Base-by-base conservation (phyloP, 2,797 vertebrate genomes). In the Lates japonicus region DNA sequence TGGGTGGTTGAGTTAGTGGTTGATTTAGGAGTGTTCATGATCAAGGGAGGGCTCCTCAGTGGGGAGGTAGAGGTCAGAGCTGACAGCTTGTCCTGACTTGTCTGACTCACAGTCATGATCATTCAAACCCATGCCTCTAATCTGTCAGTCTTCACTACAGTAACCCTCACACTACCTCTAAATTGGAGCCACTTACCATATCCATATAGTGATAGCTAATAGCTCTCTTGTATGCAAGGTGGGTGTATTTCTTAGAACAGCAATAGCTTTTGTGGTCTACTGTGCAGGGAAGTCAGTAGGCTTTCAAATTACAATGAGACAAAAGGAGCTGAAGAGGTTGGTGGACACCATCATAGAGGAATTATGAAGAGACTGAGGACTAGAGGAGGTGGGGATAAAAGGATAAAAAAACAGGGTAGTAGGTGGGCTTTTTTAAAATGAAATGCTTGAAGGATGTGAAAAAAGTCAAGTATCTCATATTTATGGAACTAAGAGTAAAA, bases 231-330 rank as follows among this genome's bases (percentile, higher is more conserved):
- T 71, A 79, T 79, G 73, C 48, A 73, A 72, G 31, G 79, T 85
- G 72, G 82, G 77, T 64, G 76, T 64, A 60, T 74, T 83, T 85
- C 69, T 84, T 61, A 44, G 49, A 78, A 68, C 13, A 35, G 44
- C 12, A 29, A 9, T 46, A 42, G 78, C 60, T 86, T 84, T 84
- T 82, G 49, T 82, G 58, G 39, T 81, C 55, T 48, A 17, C 76
- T 79, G 29, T 70, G 59, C 1, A 2, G 49, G 68, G 55, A 81
- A 80, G 17, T 57, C 83, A 51, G 61, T 73, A 57, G 68, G 78
- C 65, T 80, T 83, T 83, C 60, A 63, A 76, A 82, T 87, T 70
- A 60, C 48, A 81, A 59, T 72, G 65, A 83, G 54, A 87, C 63
- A 84, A 87, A 87, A 61, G 59, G 17, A 69, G 54, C 70, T 35